Evolutionary conservation across 2,888 invertebrate genomes (phyloP).

Genomic region (Thyatira batis): DNA sequence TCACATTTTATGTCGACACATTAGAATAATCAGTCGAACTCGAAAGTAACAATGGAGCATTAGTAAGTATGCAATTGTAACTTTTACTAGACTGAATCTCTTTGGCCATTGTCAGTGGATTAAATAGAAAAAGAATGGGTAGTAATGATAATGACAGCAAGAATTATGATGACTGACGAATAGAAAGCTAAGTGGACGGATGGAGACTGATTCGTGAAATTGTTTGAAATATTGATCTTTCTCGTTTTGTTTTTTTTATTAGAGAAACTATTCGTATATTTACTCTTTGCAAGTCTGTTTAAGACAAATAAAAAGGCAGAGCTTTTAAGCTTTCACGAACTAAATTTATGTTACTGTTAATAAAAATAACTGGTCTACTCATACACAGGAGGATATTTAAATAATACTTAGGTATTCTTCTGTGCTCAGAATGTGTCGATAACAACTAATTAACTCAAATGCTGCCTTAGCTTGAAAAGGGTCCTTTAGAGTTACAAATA

Average conservation of each 20-base stretch:
- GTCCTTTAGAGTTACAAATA: too few relatives aligned
- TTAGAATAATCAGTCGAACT: conserved; percentile 51
- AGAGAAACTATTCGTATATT: neutral
- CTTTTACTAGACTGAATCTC: conserved; percentile 62
- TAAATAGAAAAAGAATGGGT: conserved; percentile 37
- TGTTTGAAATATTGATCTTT: conserved; percentile 13
- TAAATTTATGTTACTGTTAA: too few relatives aligned
- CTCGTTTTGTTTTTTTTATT: neutral
- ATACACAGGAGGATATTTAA: too few relatives aligned
- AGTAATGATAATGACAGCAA: conserved; percentile 50
- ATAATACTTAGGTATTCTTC: too few relatives aligned
- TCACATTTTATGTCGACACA: conserved; percentile 44
- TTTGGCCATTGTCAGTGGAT: conserved; percentile 47
- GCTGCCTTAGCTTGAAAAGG: too few relatives aligned
- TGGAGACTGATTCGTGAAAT: conserved; percentile 35
- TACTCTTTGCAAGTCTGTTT: too few relatives aligned
- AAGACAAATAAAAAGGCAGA: neutral
- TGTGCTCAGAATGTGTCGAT: too few relatives aligned
- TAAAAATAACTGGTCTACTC: too few relatives aligned
- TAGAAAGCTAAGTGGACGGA: conserved; percentile 51
- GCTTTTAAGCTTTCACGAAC: too few relatives aligned
- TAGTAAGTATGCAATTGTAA: conserved; percentile 64
- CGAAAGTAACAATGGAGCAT: conserved; percentile 63
- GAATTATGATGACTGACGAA: conserved; percentile 46
- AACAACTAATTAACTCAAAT: too few relatives aligned